These are phyloP conservation scores for Noctua pronuba DNA, from an alignment of 2,888 invertebrate species.

Conservation along the genomic window DNA sequence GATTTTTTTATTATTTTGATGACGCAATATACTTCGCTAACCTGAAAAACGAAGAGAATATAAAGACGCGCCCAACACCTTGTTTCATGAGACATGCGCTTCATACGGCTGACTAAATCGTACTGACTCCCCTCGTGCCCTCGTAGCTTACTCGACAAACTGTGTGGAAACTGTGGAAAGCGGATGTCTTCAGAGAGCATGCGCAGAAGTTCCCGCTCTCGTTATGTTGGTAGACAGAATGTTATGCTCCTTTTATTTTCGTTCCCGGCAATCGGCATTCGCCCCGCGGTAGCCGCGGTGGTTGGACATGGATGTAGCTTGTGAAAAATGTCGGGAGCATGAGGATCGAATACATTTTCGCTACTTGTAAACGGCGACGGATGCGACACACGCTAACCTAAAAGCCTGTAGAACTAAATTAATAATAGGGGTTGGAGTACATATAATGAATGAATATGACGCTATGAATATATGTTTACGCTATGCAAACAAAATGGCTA, in stretches of 20 bases:
- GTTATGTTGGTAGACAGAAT: conserved; percentile 41
- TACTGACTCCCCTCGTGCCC: conserved; percentile 25
- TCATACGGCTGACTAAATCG: background rate
- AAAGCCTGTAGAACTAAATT: background rate
- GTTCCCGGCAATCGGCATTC: conserved; percentile 45
- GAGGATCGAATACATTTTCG: conserved; percentile 4
- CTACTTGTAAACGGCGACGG: conserved; percentile 17
- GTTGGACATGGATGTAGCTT: background rate
- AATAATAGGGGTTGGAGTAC: background rate
- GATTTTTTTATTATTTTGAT: background rate
- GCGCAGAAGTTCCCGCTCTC: conserved; percentile 37
- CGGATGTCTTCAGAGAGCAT: conserved; percentile 45
- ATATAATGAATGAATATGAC: background rate
- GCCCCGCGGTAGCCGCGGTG: conserved; percentile 16
- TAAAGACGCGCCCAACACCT: conserved; percentile 29
- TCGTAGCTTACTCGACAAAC: conserved; percentile 18
- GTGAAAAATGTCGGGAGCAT: conserved; percentile 18
- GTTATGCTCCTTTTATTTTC: conserved; percentile 40
- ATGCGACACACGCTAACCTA: conserved; percentile 17
- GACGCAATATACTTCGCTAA: conserved; percentile 23
- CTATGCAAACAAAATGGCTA: conserved; percentile 16
- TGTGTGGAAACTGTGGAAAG: conserved; percentile 42
- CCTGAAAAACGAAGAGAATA: conserved; percentile 12
- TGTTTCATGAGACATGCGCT: conserved; percentile 19
- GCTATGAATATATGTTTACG: conserved; percentile 12